These are phyloP conservation scores for Capricornis sumatraensis DNA, from an alignment of 2,113 vertebrate species.

Conservation along the genomic window DNA sequence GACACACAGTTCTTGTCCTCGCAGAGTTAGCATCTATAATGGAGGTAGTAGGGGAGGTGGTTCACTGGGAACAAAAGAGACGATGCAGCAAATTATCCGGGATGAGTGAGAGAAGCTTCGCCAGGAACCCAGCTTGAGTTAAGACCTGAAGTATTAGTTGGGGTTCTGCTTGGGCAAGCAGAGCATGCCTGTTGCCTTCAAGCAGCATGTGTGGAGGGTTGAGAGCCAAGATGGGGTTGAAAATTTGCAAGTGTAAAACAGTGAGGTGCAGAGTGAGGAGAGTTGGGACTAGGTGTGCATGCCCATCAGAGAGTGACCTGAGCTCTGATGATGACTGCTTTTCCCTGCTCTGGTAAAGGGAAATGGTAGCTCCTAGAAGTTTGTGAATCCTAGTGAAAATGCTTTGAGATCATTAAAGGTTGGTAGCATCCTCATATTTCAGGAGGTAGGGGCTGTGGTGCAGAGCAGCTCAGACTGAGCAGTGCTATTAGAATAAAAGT, in stretches of 20 bases:
- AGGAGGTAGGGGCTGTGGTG: neutral
- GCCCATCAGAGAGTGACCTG: neutral
- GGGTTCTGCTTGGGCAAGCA: neutral
- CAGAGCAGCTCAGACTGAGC: neutral
- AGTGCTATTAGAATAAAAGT: neutral
- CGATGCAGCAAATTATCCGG: neutral
- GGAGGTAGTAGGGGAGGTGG: neutral
- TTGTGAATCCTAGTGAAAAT: neutral
- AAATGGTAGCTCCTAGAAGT: neutral
- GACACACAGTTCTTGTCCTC: neutral
- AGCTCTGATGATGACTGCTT: neutral
- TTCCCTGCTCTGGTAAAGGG: neutral
- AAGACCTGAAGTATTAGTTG: neutral
- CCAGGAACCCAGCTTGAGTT: neutral
- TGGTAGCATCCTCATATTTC: neutral
- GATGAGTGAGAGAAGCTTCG: neutral
- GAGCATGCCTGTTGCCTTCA: neutral
- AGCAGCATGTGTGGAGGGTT: neutral
- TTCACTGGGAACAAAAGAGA: neutral
- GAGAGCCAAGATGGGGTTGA: neutral
- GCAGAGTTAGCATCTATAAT: neutral
- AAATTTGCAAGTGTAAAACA: neutral
- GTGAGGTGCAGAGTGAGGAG: neutral
- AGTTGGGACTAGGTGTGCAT: neutral
- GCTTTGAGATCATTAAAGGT: neutral